Evolutionary conservation across 2,113 vertebrate genomes (phyloP).

Genomic region (Ophiodon elongatus): DNA sequence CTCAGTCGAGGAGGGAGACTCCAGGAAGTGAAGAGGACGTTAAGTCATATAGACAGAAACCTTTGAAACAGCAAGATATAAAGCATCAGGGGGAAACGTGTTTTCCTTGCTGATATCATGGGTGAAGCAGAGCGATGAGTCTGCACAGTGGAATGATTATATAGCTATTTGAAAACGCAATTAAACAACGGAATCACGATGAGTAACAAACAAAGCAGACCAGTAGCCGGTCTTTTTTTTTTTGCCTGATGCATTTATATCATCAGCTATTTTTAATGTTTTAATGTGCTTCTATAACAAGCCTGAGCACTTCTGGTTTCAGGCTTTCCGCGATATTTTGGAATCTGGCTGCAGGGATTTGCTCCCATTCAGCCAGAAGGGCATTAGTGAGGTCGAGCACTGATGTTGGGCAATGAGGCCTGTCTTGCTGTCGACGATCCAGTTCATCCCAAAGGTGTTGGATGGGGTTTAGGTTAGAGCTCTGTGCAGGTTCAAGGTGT

Average conservation of each 20-base stretch:
- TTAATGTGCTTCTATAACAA: too few relatives aligned
- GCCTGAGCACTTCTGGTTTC: neutral
- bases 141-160: constrained; percentile 10
- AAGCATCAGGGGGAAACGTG: constrained; percentile 18
- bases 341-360: too few relatives aligned
- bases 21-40: neutral
- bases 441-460: neutral
- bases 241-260: neutral
- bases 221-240: neutral
- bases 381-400: neutral
- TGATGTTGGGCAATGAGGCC: constrained; percentile 5
- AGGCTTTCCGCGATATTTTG: neutral
- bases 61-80: constrained; percentile 30
- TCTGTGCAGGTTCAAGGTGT: neutral
- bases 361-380: neutral
- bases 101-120: constrained; percentile 33
- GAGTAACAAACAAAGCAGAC: constrained; percentile 9
- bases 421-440: neutral
- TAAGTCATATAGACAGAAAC: constrained; percentile 28
- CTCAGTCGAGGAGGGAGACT: constrained; percentile 20
- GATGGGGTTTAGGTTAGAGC: neutral
- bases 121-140: constrained; percentile 10
- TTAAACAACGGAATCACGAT: constrained; percentile 16
- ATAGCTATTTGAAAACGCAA: constrained; percentile 20
- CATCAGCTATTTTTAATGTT: neutral